phyloP scores from a whole-genome alignment of 2,888 invertebrate genomes.

The Mycalesis mineus region DNA sequence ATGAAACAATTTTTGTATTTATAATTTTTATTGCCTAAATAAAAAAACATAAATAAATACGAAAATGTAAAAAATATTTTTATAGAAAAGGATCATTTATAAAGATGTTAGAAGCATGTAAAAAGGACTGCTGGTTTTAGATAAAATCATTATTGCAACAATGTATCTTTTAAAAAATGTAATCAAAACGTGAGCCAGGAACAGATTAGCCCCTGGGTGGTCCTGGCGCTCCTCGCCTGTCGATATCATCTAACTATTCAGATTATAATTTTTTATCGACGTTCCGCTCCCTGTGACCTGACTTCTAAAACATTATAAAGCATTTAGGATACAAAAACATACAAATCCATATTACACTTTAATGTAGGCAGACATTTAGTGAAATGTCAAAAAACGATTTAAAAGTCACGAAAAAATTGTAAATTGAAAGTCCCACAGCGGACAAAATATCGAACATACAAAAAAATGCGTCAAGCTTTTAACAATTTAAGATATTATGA shows the following conservation, averaged over 20 bases:
- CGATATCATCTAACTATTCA: slow-evolving; percentile 31
- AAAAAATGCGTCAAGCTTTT: neutral
- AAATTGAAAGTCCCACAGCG: neutral
- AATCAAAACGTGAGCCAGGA: slow-evolving; percentile 38
- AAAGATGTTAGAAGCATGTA: too few relatives aligned
- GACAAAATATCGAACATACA: neutral
- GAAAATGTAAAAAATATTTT: too few relatives aligned
- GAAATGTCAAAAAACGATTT: neutral
- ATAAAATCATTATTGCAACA: slow-evolving; percentile 7
- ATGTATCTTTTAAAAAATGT: slow-evolving; percentile 9
- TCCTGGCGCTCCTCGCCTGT: slow-evolving; percentile 39
- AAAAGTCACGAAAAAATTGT: neutral
- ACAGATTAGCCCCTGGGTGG: slow-evolving; percentile 27
- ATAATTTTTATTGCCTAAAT: too few relatives aligned
- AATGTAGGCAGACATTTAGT: neutral
- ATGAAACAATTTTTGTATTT: too few relatives aligned
- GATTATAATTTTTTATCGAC: slow-evolving; percentile 48
- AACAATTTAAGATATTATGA: neutral
- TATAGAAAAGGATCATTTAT: too few relatives aligned
- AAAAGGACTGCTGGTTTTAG: neutral
- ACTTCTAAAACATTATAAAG: slow-evolving; percentile 30
- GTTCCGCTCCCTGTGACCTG: slow-evolving; percentile 42
- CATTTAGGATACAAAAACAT: slow-evolving; percentile 9
- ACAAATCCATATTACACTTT: slow-evolving; percentile 11
- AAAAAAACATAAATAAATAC: too few relatives aligned